Evolutionary conservation across 1,140 invertebrate genomes (phyloP).

Genomic region (Caenorhabditis latens): DNA sequence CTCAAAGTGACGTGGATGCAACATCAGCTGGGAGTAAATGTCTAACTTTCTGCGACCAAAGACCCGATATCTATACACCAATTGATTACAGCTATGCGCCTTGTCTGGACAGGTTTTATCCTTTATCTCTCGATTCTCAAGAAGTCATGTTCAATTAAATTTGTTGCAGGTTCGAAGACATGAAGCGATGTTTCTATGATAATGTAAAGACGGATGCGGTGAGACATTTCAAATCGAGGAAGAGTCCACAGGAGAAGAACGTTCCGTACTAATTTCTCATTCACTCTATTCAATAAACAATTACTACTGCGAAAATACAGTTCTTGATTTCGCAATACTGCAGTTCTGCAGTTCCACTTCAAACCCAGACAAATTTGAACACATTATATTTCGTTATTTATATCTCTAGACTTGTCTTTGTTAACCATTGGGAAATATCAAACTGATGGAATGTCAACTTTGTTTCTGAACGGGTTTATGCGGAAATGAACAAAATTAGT

Average conservation of each 20-base stretch:
- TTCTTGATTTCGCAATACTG: not conserved
- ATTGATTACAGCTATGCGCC: constrained; percentile 62
- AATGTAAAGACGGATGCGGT: constrained; percentile 45
- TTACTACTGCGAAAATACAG: no score
- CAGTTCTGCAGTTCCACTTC: not conserved
- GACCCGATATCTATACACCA: constrained; percentile 63
- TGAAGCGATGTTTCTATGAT: constrained; percentile 64
- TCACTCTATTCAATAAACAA: not conserved
- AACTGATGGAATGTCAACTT: no score
- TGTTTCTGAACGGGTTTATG: no score
- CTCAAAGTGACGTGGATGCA: constrained; percentile 34
- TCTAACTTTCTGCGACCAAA: constrained; percentile 62
- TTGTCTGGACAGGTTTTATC: constrained; percentile 60
- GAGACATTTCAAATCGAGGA: constrained; percentile 40
- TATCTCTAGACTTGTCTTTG: no score
- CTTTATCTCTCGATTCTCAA: constrained; percentile 1
- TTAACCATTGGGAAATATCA: no score
- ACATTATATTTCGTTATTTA: no score
- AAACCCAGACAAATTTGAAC: no score
- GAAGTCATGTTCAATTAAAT: constrained; percentile 50
- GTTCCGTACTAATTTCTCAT: not conserved
- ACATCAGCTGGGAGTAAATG: constrained; percentile 63
- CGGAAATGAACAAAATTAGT: not conserved
- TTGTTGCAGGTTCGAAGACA: constrained; percentile 63
- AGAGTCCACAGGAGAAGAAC: constrained; percentile 3